Conservation (phyloP, 1,140 invertebrate genomes). For the Drosophila kepulauana region DNA sequence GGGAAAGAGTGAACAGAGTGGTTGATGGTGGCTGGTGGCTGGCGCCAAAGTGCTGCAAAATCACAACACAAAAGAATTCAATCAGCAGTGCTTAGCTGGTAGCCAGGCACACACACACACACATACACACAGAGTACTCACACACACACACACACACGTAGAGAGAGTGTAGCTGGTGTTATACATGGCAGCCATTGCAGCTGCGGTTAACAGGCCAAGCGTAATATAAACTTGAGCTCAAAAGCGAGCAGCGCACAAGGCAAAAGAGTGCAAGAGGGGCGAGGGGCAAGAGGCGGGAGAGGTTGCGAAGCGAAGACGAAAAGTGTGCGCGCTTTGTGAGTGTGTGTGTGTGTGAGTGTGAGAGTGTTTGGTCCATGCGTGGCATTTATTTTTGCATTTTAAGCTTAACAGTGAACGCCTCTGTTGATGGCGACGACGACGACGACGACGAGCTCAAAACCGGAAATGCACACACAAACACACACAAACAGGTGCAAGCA, state of each 20-base stretch:
- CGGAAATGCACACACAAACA: slow-evolving; percentile 68
- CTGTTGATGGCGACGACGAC: slow-evolving; percentile 53
- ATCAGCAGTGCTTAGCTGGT: slow-evolving; percentile 80
- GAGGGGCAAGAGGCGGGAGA: not conserved
- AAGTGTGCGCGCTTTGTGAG: slow-evolving; percentile 21
- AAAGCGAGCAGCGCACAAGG: slow-evolving; percentile 53
- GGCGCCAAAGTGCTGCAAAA: slow-evolving; percentile 74
- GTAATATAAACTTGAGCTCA: slow-evolving; percentile 81
- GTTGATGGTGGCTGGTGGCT: slow-evolving; percentile 1
- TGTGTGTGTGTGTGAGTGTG: slow-evolving; percentile 20
- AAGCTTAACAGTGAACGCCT: slow-evolving; percentile 62
- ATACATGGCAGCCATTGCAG: slow-evolving; percentile 45
- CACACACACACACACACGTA: slow-evolving; percentile 19
- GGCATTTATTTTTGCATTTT: slow-evolving; percentile 81
- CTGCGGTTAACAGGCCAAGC: slow-evolving; percentile 81
- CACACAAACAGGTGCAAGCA: not conserved
- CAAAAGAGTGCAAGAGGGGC: not conserved
- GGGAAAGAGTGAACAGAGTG: not conserved
- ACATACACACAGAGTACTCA: slow-evolving; percentile 21
- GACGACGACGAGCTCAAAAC: slow-evolving; percentile 59
- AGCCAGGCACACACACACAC: slow-evolving; percentile 41
- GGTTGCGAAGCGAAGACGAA: slow-evolving; percentile 14
- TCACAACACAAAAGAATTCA: slow-evolving; percentile 82
- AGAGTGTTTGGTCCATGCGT: slow-evolving; percentile 48
- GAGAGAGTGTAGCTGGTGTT: not conserved